Percentiles rank a stretch among this genome's conserved stretches.
phyloP scores from a whole-genome alignment of 2,113 vertebrate species.

The Chelonoidis abingdonii region DNA sequence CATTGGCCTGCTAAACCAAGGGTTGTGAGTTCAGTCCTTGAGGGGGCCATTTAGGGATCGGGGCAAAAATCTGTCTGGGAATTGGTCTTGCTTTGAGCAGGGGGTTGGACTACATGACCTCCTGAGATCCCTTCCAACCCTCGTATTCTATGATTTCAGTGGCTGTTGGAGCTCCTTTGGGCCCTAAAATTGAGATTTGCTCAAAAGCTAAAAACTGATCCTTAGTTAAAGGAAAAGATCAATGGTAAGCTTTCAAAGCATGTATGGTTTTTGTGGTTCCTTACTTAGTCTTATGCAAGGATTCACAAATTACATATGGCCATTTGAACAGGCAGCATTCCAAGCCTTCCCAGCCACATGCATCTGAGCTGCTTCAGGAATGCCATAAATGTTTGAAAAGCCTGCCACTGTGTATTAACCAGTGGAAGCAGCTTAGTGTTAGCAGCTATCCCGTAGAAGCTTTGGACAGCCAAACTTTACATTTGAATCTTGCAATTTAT shows the following conservation, averaged over 20 bases:
- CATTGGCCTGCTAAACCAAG: too few species aligned
- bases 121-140: too few species aligned
- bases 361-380: background rate
- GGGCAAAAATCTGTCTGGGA: too few species aligned
- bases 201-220: background rate
- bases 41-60: too few species aligned
- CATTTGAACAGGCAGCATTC: background rate
- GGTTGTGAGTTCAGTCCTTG: too few species aligned
- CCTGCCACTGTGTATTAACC: rapidly evolving
- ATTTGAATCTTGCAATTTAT: background rate
- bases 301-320: background rate
- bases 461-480: background rate
- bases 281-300: background rate
- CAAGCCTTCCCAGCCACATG: background rate
- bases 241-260: background rate
- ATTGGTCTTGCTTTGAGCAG: too few species aligned
- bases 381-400: background rate
- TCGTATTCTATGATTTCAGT: background rate
- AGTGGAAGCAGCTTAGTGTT: background rate
- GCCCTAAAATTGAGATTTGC: background rate
- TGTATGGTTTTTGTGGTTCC: background rate
- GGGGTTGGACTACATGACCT: too few species aligned
- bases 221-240: background rate
- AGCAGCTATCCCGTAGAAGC: background rate
- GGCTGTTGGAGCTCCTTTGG: background rate